These are phyloP conservation scores for Sitta carolinensis DNA, from an alignment of 2,797 vertebrate genomes.

Conservation along the genomic window DNA sequence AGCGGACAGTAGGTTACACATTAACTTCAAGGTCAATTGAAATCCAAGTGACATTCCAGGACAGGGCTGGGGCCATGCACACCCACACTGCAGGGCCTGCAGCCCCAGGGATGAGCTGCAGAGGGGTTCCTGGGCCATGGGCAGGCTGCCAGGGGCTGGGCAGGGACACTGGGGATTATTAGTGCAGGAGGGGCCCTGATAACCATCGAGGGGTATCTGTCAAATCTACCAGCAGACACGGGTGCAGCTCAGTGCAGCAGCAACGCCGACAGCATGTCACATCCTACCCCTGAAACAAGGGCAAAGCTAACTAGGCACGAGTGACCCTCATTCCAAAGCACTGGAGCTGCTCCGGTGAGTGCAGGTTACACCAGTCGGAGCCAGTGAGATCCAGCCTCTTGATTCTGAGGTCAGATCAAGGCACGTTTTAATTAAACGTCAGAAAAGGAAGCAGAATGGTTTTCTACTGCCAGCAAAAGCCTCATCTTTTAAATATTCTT, in stretches of 20 bases:
- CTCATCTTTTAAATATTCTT: conserved; percentile 37
- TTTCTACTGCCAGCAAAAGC: background rate
- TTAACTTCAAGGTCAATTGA: accelerated
- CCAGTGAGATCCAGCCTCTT: background rate
- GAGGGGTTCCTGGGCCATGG: background rate
- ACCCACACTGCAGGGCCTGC: background rate
- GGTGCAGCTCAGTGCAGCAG: background rate
- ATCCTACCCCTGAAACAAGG: background rate
- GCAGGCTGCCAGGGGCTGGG: background rate
- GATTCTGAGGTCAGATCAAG: background rate
- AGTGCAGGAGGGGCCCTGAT: accelerated
- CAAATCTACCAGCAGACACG: background rate
- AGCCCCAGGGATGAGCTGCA: background rate
- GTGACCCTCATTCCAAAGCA: background rate
- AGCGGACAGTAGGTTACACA: accelerated
- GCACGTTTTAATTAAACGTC: conserved; percentile 10
- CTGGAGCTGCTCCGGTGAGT: background rate
- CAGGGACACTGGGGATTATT: accelerated
- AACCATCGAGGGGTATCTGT: accelerated
- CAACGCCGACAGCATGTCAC: accelerated
- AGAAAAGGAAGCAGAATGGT: conserved; percentile 19
- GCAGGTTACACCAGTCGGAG: background rate
- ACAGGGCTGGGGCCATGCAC: background rate
- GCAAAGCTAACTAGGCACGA: background rate
- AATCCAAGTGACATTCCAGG: background rate